Conservation (phyloP, 2,888 invertebrate species). For the Stenodera caucasica region DNA sequence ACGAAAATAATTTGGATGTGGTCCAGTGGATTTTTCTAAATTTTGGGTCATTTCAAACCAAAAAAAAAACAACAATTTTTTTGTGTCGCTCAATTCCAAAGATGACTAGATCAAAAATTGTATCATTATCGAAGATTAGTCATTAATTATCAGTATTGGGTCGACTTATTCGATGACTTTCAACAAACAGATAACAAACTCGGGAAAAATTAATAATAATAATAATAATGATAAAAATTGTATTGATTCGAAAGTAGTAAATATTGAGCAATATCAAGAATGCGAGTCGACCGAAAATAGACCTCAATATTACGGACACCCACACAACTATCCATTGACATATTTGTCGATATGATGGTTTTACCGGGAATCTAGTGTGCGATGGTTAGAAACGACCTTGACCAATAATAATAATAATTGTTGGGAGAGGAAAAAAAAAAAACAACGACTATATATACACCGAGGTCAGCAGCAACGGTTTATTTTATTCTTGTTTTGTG, state of each 20-base stretch:
- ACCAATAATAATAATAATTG: conserved; percentile 22
- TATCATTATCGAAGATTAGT: not conserved
- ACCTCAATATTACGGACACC: conserved; percentile 21
- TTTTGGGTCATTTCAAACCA: no score
- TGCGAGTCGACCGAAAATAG: conserved; percentile 14
- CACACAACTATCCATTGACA: conserved; percentile 15
- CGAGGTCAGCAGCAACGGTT: no score
- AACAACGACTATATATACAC: no score
- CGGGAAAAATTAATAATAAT: not conserved
- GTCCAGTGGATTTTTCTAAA: conserved; percentile 35
- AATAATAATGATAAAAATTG: no score
- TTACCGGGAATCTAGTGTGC: conserved; percentile 2
- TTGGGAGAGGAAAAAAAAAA: no score
- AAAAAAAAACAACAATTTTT: no score
- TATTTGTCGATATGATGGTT: conserved; percentile 13
- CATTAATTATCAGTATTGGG: conserved; percentile 3
- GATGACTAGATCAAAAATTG: no score
- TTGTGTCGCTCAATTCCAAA: no score
- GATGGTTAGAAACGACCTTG: conserved; percentile 12
- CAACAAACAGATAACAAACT: conserved; percentile 1
- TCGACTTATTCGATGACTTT: not conserved
- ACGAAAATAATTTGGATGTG: conserved; percentile 33
- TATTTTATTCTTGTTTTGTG: no score
- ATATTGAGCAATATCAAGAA: no score
- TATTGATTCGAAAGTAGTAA: no score